A percentile compares a stretch with the other conserved stretches of the same genome.
Evolutionary conservation across 2,888 invertebrate genomes (phyloP).

Genomic region (Rhorus exstirpatorius): DNA sequence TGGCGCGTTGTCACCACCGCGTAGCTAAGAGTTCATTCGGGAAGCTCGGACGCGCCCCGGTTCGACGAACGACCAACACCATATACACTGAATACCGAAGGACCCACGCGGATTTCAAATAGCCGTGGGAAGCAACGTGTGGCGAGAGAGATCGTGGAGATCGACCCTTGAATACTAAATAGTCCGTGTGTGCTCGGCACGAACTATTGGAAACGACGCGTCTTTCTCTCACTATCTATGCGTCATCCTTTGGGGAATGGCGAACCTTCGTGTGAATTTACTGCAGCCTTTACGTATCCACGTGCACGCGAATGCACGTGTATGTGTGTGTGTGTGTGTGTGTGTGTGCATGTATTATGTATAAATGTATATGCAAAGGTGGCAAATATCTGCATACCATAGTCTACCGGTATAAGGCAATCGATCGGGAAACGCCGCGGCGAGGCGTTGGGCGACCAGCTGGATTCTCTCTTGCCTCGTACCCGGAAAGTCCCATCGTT

Average conservation of each 20-base stretch:
- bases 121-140: slow-evolving; percentile 84
- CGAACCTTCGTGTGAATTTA: slow-evolving; percentile 4
- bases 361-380: neutral
- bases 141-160: slow-evolving; percentile 72
- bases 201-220: slow-evolving; percentile 46
- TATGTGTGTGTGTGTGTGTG: neutral
- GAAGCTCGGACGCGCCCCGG: slow-evolving; percentile 73
- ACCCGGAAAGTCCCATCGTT: slow-evolving; percentile 51
- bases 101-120: slow-evolving; percentile 82
- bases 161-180: slow-evolving; percentile 82
- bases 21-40: slow-evolving; percentile 30
- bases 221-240: slow-evolving; percentile 32
- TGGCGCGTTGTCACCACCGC: slow-evolving; percentile 65
- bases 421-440: slow-evolving; percentile 52
- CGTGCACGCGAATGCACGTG: neutral
- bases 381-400: slow-evolving; percentile 52
- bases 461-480: slow-evolving; percentile 38
- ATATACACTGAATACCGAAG: slow-evolving; percentile 78
- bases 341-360: neutral
- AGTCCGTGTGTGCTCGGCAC: slow-evolving; percentile 69
- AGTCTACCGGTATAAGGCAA: slow-evolving; percentile 61
- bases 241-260: neutral
- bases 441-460: slow-evolving; percentile 35
- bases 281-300: slow-evolving; percentile 5
- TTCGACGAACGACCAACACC: slow-evolving; percentile 69